Evolutionary conservation across 23 tunicate species (phyloP).

Genomic region (Trididemnum nubilum): DNA sequence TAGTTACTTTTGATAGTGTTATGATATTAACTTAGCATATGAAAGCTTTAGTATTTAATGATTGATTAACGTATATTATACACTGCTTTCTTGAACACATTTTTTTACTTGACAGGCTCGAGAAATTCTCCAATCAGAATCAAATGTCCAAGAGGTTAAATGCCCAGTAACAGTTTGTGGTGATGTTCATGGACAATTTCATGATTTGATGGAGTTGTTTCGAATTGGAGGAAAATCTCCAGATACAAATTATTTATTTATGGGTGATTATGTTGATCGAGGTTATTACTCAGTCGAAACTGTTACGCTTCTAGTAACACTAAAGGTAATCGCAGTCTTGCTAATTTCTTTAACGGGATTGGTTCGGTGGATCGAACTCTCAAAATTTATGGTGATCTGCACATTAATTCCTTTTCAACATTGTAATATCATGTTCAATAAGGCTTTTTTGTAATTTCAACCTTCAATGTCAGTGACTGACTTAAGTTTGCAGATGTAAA

Average conservation of each 20-base stretch:
- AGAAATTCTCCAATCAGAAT: conserved; percentile 90
- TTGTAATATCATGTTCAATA: background rate
- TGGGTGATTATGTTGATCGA: conserved; percentile 98
- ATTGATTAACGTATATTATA: too few relatives aligned
- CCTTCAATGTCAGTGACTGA: too few relatives aligned
- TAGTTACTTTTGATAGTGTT: too few relatives aligned
- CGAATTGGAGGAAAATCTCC: conserved; percentile 97
- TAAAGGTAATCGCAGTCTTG: conserved; percentile 48
- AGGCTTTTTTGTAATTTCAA: too few relatives aligned
- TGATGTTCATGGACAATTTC: conserved; percentile 99
- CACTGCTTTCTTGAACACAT: too few relatives aligned
- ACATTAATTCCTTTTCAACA: background rate
- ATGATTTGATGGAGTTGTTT: conserved; percentile 97
- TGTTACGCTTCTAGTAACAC: conserved; percentile 82
- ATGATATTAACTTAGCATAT: too few relatives aligned
- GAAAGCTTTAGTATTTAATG: too few relatives aligned
- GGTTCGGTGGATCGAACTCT: background rate
- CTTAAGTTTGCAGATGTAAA: too few relatives aligned
- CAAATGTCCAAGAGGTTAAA: conserved; percentile 95
- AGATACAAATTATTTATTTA: conserved; percentile 94
- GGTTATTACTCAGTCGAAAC: conserved; percentile 99
- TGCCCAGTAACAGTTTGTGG: conserved; percentile 99
- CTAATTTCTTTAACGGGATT: background rate
- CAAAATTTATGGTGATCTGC: background rate
- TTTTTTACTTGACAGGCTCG: conserved; percentile 36